phyloP scores from a whole-genome alignment of 2,888 invertebrate species.

The Sarcophaga caerulescens region DNA sequence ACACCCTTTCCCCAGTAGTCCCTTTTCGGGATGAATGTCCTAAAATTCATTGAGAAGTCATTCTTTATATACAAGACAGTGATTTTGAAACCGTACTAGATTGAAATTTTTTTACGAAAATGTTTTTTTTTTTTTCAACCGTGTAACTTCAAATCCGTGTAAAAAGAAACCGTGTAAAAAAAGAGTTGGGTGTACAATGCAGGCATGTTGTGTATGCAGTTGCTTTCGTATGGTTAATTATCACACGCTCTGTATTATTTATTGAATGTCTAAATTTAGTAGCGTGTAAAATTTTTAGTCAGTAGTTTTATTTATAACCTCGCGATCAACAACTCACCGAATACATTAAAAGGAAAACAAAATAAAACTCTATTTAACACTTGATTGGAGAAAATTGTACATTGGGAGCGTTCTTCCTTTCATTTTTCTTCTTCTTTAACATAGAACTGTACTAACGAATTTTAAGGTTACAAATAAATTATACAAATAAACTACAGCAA shows the following conservation, averaged over 20 bases:
- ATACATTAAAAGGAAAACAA: background rate
- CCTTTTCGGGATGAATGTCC: no score
- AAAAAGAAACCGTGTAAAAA: no score
- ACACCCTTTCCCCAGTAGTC: no score
- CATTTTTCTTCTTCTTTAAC: background rate
- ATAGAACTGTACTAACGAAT: constrained; percentile 25
- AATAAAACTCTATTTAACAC: background rate
- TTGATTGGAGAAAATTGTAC: background rate
- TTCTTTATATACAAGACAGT: no score
- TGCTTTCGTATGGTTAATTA: no score
- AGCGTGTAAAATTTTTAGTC: background rate
- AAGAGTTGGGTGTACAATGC: no score
- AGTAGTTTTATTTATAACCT: background rate
- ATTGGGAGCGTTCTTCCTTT: background rate
- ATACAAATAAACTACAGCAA: background rate
- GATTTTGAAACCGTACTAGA: no score
- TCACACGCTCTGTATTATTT: background rate
- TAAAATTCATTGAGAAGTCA: no score
- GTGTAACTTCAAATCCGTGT: no score
- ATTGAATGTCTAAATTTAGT: background rate
- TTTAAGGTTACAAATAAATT: constrained; percentile 7
- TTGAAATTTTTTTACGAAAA: no score
- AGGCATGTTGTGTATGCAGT: no score
- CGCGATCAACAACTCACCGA: background rate
- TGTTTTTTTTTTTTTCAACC: no score